These are phyloP conservation scores for Sorex maritimensis DNA, from an alignment of 2,797 vertebrate genomes.

Conservation along the genomic window DNA sequence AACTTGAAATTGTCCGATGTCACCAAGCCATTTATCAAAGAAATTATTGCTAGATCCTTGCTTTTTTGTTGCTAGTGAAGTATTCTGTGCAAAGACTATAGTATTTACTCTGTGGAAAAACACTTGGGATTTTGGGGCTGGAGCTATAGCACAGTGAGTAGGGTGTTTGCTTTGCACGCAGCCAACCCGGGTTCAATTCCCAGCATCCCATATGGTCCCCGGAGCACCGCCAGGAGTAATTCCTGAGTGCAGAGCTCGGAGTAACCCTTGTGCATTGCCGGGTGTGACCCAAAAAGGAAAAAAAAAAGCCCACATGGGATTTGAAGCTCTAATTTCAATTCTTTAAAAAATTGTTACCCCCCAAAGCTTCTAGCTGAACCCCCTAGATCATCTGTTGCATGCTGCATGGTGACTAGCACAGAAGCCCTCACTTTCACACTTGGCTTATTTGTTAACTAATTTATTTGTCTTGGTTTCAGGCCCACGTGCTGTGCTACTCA, in stretches of 20 bases:
- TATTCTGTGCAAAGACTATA: background rate
- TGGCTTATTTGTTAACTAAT: no score
- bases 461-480: no score
- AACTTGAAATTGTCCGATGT: background rate
- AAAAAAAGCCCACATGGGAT: background rate
- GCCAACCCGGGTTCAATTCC: no score
- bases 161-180: no score
- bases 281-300: no score
- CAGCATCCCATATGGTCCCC: no score
- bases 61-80: slow-evolving; percentile 2
- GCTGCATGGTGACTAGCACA: background rate
- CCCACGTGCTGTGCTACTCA: no score
- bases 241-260: no score
- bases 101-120: slow-evolving; percentile 2
- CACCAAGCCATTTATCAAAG: background rate
- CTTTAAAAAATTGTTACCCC: background rate
- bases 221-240: no score
- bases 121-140: background rate
- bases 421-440: no score
- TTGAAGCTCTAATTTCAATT: background rate
- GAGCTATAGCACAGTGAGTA: no score
- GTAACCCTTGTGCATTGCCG: no score
- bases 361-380: background rate
- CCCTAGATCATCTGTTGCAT: background rate
- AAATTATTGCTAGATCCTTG: background rate